Percentiles rank a stretch among this genome's conserved stretches.
Conservation (phyloP, 2,113 vertebrate genomes). For the Leucosticte australis region DNA sequence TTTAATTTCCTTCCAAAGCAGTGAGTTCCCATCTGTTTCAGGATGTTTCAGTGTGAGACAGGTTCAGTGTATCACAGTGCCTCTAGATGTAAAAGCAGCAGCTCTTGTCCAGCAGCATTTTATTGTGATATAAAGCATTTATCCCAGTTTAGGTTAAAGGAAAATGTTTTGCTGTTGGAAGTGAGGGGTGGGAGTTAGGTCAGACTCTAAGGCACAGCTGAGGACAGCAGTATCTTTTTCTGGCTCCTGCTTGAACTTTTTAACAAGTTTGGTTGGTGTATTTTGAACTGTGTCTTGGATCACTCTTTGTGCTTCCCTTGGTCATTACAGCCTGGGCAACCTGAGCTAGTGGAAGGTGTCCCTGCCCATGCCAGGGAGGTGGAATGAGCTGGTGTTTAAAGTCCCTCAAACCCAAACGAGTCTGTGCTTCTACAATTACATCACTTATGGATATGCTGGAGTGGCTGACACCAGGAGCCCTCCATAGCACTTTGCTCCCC, state of each 20-base stretch:
- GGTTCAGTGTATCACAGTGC: neutral
- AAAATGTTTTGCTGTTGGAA: neutral
- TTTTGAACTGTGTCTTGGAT: neutral
- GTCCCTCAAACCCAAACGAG: neutral
- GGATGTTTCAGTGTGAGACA: neutral
- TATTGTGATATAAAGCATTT: neutral
- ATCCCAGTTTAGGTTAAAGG: neutral
- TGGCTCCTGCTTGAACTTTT: neutral
- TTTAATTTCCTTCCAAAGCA: neutral
- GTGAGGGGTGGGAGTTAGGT: neutral
- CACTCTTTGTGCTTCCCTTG: neutral
- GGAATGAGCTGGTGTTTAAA: neutral
- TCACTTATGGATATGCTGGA: neutral
- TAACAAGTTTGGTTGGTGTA: neutral
- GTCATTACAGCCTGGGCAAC: neutral
- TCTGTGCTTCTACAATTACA: neutral
- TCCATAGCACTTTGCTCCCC: neutral
- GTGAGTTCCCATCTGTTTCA: neutral
- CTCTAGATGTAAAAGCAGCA: neutral
- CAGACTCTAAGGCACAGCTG: accelerated
- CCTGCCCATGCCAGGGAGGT: neutral
- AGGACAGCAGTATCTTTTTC: neutral
- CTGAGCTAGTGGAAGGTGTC: neutral
- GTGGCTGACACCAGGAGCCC: neutral
- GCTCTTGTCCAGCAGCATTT: neutral